phyloP scores from a whole-genome alignment of 1,140 invertebrate species.

The Philopotamus ludificatus region DNA sequence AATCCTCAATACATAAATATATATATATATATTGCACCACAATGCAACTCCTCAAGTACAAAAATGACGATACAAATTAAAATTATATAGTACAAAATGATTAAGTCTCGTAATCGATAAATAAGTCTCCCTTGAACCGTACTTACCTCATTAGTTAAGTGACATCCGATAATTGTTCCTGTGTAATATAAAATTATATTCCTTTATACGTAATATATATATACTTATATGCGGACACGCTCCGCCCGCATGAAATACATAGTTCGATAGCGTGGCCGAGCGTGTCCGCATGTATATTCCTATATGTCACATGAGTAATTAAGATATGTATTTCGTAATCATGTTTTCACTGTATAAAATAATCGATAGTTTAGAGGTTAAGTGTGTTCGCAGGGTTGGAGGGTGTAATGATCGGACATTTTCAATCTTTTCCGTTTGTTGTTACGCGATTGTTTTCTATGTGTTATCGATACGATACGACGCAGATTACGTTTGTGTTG shows the following conservation, averaged over 20 bases:
- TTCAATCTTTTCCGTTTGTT: no score
- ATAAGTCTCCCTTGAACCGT: constrained; percentile 19
- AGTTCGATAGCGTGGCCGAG: no score
- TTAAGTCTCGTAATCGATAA: constrained; percentile 16
- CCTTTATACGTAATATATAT: constrained; percentile 2
- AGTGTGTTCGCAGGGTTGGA: constrained; percentile 36
- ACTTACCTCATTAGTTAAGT: constrained; percentile 22
- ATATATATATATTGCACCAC: background rate
- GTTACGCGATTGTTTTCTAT: no score
- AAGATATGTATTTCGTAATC: constrained; percentile 39
- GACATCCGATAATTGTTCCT: background rate
- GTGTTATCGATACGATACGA: no score
- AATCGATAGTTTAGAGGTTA: constrained; percentile 13
- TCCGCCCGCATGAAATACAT: no score
- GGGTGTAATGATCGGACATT: constrained; percentile 19
- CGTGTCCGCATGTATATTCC: background rate
- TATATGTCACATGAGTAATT: constrained; percentile 18
- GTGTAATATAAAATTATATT: background rate
- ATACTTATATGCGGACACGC: constrained; percentile 14
- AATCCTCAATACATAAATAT: no score
- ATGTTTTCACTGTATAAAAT: constrained; percentile 35
- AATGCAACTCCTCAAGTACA: constrained; percentile 13
- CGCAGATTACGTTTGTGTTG: no score
- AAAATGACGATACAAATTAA: background rate
- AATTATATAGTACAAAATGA: constrained; percentile 21